Conservation (phyloP, 2,888 invertebrate genomes). For the Diarsia mendica region DNA sequence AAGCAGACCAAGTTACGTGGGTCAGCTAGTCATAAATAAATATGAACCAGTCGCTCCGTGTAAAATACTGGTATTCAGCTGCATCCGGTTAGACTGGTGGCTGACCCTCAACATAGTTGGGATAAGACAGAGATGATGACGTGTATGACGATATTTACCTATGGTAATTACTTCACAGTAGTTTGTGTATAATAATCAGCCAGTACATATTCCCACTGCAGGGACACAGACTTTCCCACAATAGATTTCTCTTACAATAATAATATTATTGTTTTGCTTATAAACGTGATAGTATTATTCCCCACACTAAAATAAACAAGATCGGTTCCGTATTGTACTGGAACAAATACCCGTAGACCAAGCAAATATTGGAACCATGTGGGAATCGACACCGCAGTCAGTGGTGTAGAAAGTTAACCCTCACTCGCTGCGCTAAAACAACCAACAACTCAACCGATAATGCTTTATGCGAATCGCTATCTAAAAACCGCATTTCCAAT, state of each 20-base stretch:
- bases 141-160: background rate
- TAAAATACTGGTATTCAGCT: background rate
- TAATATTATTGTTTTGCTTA: background rate
- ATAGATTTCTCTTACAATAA: conserved; percentile 9
- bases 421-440: background rate
- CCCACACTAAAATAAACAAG: conserved; percentile 16
- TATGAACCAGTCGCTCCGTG: background rate
- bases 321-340: conserved; percentile 20
- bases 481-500: conserved; percentile 32
- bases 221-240: background rate
- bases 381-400: conserved; percentile 13
- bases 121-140: background rate
- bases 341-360: conserved; percentile 25
- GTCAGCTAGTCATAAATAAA: no score
- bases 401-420: background rate
- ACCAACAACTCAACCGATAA: background rate
- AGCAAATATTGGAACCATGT: conserved; percentile 8
- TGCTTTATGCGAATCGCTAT: conserved; percentile 6
- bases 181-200: background rate
- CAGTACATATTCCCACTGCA: background rate
- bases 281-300: background rate
- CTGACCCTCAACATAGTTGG: background rate
- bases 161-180: background rate
- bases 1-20: no score
- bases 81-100: background rate